These are phyloP conservation scores for Sipha flava DNA, from an alignment of 1,140 invertebrate species.

Conservation along the genomic window DNA sequence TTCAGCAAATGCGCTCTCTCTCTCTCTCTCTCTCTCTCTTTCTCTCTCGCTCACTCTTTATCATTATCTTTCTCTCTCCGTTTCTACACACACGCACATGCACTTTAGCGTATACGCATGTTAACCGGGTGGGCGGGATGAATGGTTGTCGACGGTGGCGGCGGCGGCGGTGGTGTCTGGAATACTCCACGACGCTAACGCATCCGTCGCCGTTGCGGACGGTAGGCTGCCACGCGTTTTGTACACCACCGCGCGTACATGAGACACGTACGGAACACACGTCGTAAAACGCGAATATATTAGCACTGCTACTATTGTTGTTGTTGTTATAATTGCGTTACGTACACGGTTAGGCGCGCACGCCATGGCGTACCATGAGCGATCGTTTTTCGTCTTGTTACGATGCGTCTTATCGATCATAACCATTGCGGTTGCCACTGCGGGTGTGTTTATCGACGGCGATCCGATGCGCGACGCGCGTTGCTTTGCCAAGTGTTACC, in stretches of 20 bases:
- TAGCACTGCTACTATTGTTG: too few species aligned
- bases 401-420: neutral
- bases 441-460: neutral
- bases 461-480: neutral
- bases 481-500: slow-evolving; percentile 4
- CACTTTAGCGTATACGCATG: too few species aligned
- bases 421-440: neutral
- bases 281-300: too few species aligned
- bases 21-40: too few species aligned
- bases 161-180: neutral
- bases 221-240: neutral
- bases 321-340: too few species aligned
- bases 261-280: too few species aligned
- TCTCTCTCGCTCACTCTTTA: too few species aligned
- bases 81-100: neutral
- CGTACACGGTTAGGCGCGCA: too few species aligned
- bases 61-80: too few species aligned
- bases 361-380: neutral
- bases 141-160: neutral
- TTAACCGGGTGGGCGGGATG: too few species aligned
- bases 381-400: neutral
- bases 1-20: too few species aligned
- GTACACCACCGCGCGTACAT: too few species aligned
- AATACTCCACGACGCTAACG: neutral
- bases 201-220: neutral